Evolutionary conservation across 2,797 vertebrate species (phyloP), one percentile per base, ranked within the genome.

Genomic region (Leuciscus waleckii): DNA sequence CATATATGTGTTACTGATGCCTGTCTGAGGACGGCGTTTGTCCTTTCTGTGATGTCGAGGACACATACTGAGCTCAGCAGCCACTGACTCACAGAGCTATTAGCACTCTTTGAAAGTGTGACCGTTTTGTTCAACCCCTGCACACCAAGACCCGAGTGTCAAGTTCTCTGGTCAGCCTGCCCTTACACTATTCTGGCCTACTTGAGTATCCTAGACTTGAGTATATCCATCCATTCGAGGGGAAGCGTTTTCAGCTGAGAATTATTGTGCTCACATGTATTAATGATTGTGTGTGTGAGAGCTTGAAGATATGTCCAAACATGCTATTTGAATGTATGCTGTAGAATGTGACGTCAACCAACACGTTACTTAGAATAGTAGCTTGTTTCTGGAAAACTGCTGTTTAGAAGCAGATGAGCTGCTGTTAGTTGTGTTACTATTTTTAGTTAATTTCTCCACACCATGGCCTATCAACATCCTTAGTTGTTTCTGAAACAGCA

Each of bases 41-140:
- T 83, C 46, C 61, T 84, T 79, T 69, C 74, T 43, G 65, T 78
- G n/a, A 58, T 23, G 65, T 41, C 19, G 65, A 84, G 75, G 37
- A 78, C 75, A 46, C 74, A 79, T 67, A 23, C 73, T 5, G 21
- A 83, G 39, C 29, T 8, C 17, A 71, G 77, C 29, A 32, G 54
- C 46, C 41, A 56, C 49, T 81, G 29, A 11, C 81, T 69, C 86
- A 69, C 70, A 81, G 58, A 39, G 37, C 61, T 81, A 49, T 80
- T 84, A 84, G 29, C 77, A 75, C 77, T 80, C 54, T 56, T 41
- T 75, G 69, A 54, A 80, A 69, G 86, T 87, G 86, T 61, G 82
- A 81, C 16, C 23, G 8, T 29, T n/a, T 83, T 21, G 70, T 83
- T 80, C 63, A 43, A 41, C 46, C 49, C 49, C 17, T 68, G 56